phyloP scores from a whole-genome alignment of 1,140 invertebrate species.

The Delia radicum region DNA sequence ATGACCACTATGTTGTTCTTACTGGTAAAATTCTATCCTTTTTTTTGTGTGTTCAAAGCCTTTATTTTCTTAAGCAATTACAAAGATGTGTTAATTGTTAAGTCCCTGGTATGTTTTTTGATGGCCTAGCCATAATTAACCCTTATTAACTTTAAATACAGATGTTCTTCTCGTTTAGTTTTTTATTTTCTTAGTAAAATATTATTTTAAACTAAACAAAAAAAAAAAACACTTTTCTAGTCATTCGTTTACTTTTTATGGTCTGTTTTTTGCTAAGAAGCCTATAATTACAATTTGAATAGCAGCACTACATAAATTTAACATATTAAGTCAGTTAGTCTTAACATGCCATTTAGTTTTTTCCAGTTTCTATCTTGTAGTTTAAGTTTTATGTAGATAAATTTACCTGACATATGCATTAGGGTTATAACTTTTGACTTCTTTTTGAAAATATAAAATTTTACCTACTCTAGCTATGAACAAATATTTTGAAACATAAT shows the following conservation, averaged over 20 bases:
- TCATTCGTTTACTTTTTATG: neutral
- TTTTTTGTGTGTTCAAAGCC: too few species aligned
- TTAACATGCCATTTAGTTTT: slow-evolving; percentile 1
- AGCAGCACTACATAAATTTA: neutral
- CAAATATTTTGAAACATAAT: too few species aligned
- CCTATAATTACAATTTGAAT: slow-evolving; percentile 1
- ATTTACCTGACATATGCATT: too few species aligned
- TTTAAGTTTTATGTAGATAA: too few species aligned
- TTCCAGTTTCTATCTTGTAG: too few species aligned
- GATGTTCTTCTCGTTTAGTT: neutral
- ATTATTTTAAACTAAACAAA: neutral
- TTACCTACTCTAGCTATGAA: too few species aligned
- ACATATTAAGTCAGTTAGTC: neutral
- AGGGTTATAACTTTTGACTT: too few species aligned
- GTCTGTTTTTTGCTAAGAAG: neutral
- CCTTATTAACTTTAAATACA: neutral
- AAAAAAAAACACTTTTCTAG: too few species aligned
- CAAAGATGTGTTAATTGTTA: neutral
- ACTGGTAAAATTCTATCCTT: too few species aligned
- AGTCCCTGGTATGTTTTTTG: neutral
- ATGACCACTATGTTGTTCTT: too few species aligned
- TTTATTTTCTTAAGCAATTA: too few species aligned
- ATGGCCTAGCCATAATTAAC: neutral
- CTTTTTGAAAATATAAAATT: too few species aligned
- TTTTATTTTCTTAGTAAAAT: neutral